Conservation (phyloP, 2,888 invertebrate species). For the Dichetophora obliterata region DNA sequence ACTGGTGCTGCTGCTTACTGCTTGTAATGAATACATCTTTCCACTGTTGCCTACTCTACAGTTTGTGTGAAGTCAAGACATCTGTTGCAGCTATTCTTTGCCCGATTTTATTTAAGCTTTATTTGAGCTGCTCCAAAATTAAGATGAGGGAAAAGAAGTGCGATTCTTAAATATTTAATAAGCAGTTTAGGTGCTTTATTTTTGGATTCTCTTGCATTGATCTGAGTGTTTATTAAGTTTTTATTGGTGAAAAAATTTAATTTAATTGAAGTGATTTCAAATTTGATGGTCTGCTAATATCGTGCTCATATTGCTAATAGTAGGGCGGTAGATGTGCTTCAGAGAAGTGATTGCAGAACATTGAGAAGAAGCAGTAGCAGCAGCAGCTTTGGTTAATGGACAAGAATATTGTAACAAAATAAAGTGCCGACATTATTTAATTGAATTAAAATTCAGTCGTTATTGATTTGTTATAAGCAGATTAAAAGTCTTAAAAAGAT, state of each 20-base stretch:
- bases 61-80: background rate
- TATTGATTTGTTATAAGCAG: too few relatives aligned
- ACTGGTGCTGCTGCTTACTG: background rate
- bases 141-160: background rate
- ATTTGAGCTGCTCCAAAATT: background rate
- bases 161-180: conserved; percentile 7
- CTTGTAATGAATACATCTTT: background rate
- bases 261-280: conserved; percentile 4
- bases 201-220: background rate
- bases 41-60: background rate
- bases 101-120: background rate
- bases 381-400: too few relatives aligned
- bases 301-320: background rate
- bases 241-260: background rate
- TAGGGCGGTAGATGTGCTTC: too few relatives aligned
- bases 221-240: background rate
- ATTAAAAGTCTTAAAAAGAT: too few relatives aligned
- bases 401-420: too few relatives aligned
- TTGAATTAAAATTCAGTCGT: too few relatives aligned
- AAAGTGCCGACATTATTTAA: too few relatives aligned
- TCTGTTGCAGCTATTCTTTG: background rate
- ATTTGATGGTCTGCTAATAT: conserved; percentile 12
- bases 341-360: too few relatives aligned
- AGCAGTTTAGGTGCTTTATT: background rate
- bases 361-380: too few relatives aligned